These are phyloP conservation scores for Catharus bicknelli DNA, from an alignment of 2,113 vertebrate species.

Conservation along the genomic window DNA sequence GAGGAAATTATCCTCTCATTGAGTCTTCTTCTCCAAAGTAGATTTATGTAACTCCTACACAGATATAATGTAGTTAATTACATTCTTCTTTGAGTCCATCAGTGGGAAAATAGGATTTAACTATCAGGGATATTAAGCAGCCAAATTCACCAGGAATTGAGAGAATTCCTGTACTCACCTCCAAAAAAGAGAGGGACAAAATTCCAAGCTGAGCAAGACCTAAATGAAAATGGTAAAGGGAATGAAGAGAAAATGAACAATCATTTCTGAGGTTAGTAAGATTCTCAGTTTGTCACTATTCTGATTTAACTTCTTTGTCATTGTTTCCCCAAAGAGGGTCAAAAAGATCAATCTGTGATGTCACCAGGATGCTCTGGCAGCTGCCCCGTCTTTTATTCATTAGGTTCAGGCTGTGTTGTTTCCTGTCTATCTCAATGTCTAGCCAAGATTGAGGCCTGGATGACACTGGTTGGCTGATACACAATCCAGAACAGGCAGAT, in stretches of 20 bases:
- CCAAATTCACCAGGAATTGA: background rate
- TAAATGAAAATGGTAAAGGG: background rate
- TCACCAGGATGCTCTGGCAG: background rate
- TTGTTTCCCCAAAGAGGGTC: background rate
- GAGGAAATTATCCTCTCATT: conserved; percentile 59
- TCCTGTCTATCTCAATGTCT: conserved; percentile 4
- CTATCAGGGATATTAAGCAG: background rate
- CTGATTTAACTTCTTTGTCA: background rate
- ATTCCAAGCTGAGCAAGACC: background rate
- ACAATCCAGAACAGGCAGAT: background rate
- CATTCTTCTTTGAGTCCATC: background rate
- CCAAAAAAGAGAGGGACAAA: background rate
- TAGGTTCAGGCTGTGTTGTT: background rate
- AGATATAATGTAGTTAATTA: conserved; percentile 51
- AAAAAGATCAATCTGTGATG: background rate
- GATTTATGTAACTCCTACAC: conserved; percentile 46
- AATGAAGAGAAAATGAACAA: background rate
- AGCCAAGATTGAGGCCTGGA: background rate
- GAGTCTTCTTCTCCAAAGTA: conserved; percentile 30
- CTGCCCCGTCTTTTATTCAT: background rate
- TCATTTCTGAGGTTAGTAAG: background rate
- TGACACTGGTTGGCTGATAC: background rate
- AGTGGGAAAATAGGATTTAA: conserved; percentile 6
- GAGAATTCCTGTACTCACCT: background rate
- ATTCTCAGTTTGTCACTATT: background rate